A percentile compares a stretch with the other conserved stretches of the same genome.
phyloP scores from a whole-genome alignment of 2,113 vertebrate species.

The Psilopsiagon aurifrons region DNA sequence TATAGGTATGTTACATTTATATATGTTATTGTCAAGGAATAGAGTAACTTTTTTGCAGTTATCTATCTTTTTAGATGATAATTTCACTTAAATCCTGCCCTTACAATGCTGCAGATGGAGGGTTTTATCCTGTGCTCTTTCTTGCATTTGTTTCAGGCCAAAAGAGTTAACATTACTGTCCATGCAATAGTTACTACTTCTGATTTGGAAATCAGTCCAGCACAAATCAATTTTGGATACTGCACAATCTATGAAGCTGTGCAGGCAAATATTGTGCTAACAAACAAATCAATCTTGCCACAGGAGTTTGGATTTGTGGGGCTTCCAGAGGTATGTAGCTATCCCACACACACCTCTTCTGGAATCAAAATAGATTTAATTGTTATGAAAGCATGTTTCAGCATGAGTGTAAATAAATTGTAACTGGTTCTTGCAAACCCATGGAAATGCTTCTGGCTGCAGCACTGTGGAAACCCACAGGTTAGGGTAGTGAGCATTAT shows the following conservation, averaged over 20 bases:
- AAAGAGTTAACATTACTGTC: constrained; percentile 77
- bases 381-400: background rate
- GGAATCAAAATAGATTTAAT: background rate
- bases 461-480: background rate
- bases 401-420: background rate
- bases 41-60: background rate
- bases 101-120: background rate
- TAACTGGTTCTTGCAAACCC: background rate
- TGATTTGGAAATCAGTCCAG: constrained; percentile 82
- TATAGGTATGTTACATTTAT: background rate
- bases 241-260: constrained; percentile 86
- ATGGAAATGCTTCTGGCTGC: background rate
- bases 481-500: background rate
- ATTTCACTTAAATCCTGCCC: background rate
- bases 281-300: constrained; percentile 86
- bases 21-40: background rate
- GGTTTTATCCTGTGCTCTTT: background rate
- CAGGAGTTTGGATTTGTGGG: constrained; percentile 91
- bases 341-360: background rate
- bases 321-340: constrained; percentile 82
- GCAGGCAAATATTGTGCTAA: constrained; percentile 73
- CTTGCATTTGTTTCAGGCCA: constrained; percentile 73
- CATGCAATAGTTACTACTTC: constrained; percentile 87
- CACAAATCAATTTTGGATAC: constrained; percentile 83
- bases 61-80: background rate